These are phyloP conservation scores for Chouioia cunea DNA, from an alignment of 2,888 invertebrate genomes.

Conservation along the genomic window DNA sequence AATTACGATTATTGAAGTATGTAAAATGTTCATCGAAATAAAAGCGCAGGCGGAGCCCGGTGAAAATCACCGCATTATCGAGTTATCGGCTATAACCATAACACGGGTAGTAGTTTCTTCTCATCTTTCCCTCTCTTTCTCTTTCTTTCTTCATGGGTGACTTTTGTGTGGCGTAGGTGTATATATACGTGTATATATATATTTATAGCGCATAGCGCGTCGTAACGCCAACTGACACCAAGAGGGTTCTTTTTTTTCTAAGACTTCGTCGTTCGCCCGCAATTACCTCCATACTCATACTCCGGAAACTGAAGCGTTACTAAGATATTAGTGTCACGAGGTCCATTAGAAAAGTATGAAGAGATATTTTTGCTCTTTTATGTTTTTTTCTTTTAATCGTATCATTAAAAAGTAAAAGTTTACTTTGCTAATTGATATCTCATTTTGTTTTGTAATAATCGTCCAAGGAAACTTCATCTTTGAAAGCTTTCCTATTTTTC, in stretches of 20 bases:
- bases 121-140: not conserved
- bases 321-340: constrained; percentile 45
- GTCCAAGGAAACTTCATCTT: no score
- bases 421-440: not conserved
- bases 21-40: no score
- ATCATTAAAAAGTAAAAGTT: not conserved
- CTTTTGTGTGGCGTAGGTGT: no score
- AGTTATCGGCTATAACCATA: not conserved
- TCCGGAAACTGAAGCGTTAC: constrained; percentile 3
- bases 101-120: no score
- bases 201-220: not conserved
- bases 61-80: no score
- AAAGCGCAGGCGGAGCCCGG: no score
- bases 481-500: no score
- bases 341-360: constrained; percentile 37
- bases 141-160: no score
- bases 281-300: constrained; percentile 23
- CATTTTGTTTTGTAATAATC: not conserved
- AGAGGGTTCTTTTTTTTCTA: constrained; percentile 29
- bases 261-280: constrained; percentile 36
- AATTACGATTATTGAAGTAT: no score
- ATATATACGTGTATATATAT: no score
- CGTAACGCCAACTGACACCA: constrained; percentile 11
- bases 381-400: constrained; percentile 5
- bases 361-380: constrained; percentile 28